phyloP scores from a whole-genome alignment of 2,797 vertebrate species.

The Emys orbicularis region DNA sequence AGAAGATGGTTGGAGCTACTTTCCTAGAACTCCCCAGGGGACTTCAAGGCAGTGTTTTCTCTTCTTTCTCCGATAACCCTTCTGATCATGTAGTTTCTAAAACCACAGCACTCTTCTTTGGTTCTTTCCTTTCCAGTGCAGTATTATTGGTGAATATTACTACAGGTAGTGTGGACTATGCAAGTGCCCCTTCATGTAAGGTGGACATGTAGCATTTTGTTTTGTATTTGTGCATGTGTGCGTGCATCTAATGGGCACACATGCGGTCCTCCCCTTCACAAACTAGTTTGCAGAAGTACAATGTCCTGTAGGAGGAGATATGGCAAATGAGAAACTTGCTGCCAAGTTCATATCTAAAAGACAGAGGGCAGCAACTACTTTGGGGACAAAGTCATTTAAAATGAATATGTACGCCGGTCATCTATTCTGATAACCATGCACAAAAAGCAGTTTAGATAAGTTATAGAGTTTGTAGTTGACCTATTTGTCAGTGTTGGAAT shows the following conservation, averaged over 20 bases:
- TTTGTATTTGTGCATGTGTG: background rate
- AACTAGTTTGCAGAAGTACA: accelerated
- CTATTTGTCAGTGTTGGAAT: background rate
- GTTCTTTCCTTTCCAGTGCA: background rate
- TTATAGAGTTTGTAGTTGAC: background rate
- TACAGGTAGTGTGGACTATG: background rate
- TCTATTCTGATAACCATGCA: accelerated
- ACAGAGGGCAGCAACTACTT: background rate
- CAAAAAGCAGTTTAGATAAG: background rate
- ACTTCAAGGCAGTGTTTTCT: background rate
- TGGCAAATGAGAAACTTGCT: background rate
- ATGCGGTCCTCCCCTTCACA: background rate
- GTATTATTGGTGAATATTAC: background rate
- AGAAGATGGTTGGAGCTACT: background rate
- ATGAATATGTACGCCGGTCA: accelerated
- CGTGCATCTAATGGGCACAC: background rate
- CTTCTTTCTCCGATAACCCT: conserved; percentile 10
- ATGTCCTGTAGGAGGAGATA: accelerated
- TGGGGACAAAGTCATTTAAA: background rate
- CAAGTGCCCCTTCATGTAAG: background rate
- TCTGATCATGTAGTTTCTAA: background rate
- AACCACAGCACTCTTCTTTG: background rate
- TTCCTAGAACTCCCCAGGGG: background rate
- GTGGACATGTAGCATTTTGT: background rate
- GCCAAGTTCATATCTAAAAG: background rate